Conservation (phyloP, 2,113 vertebrate species). For the Henicopernis longicauda region DNA sequence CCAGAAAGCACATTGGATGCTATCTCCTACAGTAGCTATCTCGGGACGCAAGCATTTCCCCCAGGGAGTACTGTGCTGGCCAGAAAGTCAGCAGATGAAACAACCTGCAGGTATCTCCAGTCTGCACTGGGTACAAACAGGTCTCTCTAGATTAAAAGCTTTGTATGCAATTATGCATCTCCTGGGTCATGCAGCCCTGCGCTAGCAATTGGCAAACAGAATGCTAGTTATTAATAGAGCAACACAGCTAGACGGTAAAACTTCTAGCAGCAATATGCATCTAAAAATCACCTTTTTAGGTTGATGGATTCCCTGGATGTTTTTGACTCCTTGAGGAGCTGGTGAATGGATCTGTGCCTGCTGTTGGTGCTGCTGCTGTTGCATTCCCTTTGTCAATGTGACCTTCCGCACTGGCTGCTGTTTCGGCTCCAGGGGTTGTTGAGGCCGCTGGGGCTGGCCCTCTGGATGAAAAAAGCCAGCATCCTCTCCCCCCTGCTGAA, state of each 20-base stretch:
- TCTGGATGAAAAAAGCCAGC: conserved; percentile 69
- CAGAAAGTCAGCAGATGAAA: neutral
- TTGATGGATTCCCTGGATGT: conserved; percentile 76
- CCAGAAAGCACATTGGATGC: neutral
- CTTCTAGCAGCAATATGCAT: neutral
- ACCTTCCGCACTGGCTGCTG: conserved; percentile 86
- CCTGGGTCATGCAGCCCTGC: conserved; percentile 13
- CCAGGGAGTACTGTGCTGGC: neutral
- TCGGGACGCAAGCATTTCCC: neutral
- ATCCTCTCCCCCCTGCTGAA: conserved; percentile 81
- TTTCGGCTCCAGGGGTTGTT: conserved; percentile 72
- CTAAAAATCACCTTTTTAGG: conserved; percentile 75
- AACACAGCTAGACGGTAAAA: conserved; percentile 25
- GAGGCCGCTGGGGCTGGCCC: conserved; percentile 74
- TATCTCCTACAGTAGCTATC: neutral
- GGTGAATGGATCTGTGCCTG: conserved; percentile 66
- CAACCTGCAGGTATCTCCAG: neutral
- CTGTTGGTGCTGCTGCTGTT: conserved; percentile 66
- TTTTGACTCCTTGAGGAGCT: conserved; percentile 78
- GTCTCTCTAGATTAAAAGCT: conserved; percentile 4
- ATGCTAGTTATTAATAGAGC: neutral
- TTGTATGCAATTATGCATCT: conserved; percentile 29
- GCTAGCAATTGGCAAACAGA: conserved; percentile 22
- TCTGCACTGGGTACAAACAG: neutral
- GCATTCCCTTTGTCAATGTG: conserved; percentile 78